Evolutionary conservation across 2,888 invertebrate genomes (phyloP).

Genomic region (Xiphydria camelus): DNA sequence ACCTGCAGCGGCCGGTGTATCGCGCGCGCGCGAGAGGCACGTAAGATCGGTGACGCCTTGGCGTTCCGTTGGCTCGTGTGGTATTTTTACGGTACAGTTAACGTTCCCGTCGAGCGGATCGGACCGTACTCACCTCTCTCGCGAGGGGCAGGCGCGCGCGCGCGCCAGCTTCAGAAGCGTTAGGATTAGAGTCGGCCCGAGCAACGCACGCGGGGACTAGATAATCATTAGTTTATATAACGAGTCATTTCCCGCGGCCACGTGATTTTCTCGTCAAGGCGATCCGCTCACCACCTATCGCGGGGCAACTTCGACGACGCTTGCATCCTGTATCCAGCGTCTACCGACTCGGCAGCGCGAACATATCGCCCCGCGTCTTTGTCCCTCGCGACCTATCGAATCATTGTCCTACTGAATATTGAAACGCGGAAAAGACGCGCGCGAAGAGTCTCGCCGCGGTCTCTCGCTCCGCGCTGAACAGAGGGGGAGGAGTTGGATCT

Average conservation of each 20-base stretch:
- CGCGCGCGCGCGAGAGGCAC: neutral
- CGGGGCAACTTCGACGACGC: slow-evolving; percentile 20
- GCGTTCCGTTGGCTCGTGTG: slow-evolving; percentile 1
- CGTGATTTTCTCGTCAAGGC: slow-evolving; percentile 55
- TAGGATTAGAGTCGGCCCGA: slow-evolving; percentile 36
- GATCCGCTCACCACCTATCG: slow-evolving; percentile 48
- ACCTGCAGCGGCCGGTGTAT: neutral
- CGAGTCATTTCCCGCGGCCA: slow-evolving; percentile 56
- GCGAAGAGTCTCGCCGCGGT: no score
- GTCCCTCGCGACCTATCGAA: no score
- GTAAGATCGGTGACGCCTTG: slow-evolving; percentile 1
- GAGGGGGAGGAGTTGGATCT: no score
- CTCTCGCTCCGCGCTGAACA: no score
- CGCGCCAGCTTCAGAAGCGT: no score
- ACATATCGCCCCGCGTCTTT: no score
- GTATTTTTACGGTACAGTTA: slow-evolving; percentile 8
- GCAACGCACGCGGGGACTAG: slow-evolving; percentile 30
- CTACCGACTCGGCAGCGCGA: no score
- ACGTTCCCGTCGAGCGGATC: slow-evolving; percentile 1
- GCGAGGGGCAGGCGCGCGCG: no score
- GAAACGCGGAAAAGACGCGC: no score
- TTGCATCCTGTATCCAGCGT: neutral
- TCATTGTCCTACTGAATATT: no score
- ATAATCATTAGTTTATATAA: slow-evolving; percentile 56
- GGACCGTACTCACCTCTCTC: no score